These are phyloP conservation scores for Quadriops clusia DNA, from an alignment of 2,888 invertebrate genomes.

Conservation along the genomic window DNA sequence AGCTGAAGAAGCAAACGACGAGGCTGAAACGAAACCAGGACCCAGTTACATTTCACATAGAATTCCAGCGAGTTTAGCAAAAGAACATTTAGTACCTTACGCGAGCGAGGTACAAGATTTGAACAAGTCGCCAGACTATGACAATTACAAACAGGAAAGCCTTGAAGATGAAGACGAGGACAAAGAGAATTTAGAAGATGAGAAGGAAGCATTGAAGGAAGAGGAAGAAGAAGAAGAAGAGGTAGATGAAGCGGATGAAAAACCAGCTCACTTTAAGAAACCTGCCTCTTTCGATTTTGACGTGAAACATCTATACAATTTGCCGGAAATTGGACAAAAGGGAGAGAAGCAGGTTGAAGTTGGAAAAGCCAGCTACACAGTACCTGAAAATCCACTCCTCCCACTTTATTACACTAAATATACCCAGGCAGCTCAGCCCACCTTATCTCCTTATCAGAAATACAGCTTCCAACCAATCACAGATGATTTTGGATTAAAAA, in stretches of 20 bases:
- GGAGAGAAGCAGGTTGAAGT: neutral
- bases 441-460: constrained; percentile 30
- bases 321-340: neutral
- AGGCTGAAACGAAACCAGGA: constrained; percentile 1
- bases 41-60: neutral
- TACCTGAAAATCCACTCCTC: neutral
- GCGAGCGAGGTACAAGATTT: no score
- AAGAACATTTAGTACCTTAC: no score
- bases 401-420: neutral
- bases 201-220: no score
- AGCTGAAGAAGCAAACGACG: constrained; percentile 4
- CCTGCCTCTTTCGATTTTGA: no score
- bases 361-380: neutral
- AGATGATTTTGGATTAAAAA: constrained; percentile 16
- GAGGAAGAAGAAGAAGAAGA: no score
- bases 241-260: no score
- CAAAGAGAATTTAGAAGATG: no score
- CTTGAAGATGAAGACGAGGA: no score
- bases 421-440: constrained; percentile 18
- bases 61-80: no score
- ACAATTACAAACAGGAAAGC: no score
- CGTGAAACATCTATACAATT: neutral
- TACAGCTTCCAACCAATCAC: constrained; percentile 29
- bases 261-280: no score
- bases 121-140: no score